Percentiles rank a stretch among this genome's conserved stretches.
These are phyloP conservation scores for Plecotus auritus DNA, from an alignment of 2,113 vertebrate species.

Conservation along the genomic window DNA sequence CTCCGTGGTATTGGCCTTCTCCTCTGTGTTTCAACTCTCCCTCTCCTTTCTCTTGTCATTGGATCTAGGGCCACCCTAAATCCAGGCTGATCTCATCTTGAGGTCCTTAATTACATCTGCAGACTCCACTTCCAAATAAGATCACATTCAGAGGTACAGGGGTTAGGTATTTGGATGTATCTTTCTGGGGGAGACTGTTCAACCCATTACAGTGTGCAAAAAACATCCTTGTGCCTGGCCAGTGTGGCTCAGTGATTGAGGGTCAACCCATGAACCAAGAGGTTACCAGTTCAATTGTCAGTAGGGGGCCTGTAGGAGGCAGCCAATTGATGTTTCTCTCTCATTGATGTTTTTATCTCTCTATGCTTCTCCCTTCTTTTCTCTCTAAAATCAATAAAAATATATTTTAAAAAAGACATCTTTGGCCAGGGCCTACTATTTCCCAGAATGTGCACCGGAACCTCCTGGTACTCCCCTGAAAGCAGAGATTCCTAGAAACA, in stretches of 20 bases:
- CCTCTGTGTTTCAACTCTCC: background rate
- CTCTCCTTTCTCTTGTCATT: background rate
- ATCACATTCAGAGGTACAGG: background rate
- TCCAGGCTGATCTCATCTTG: background rate
- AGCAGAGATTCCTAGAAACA: background rate
- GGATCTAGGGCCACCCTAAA: background rate
- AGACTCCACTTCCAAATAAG: background rate
- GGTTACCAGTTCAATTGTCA: no score
- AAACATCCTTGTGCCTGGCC: background rate
- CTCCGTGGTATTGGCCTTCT: background rate
- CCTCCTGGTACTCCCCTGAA: background rate
- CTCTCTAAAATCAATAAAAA: no score
- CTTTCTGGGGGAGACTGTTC: background rate
- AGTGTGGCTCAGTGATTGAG: no score
- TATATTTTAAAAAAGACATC: no score
- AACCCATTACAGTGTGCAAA: background rate
- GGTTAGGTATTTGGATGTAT: background rate
- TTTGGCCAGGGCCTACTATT: background rate
- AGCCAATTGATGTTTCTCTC: no score
- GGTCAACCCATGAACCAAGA: no score
- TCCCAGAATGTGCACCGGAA: background rate
- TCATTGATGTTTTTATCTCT: no score
- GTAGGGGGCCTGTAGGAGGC: no score
- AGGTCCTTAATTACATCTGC: background rate
- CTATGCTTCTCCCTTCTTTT: no score